phyloP scores from a whole-genome alignment of 2,888 invertebrate genomes.

The Troides aeacus region DNA sequence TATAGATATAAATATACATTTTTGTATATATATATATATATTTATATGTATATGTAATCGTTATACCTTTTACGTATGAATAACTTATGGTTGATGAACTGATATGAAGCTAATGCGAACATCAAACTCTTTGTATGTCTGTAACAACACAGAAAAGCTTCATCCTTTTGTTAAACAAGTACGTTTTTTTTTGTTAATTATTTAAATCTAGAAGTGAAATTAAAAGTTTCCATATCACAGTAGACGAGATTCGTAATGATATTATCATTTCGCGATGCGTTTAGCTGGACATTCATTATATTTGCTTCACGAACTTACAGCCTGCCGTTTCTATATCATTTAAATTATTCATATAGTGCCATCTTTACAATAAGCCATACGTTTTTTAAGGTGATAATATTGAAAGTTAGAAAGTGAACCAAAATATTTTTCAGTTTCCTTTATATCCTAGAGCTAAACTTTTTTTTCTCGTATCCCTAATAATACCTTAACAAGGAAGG shows the following conservation, averaged over 20 bases:
- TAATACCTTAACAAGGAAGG: conserved; percentile 28
- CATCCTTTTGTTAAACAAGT: not conserved
- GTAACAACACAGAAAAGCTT: not conserved
- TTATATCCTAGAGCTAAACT: not conserved
- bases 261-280: conserved; percentile 11
- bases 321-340: not conserved
- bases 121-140: not conserved
- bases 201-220: conserved; percentile 16
- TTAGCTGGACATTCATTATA: conserved; percentile 4
- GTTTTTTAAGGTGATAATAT: not conserved
- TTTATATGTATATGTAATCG: not conserved
- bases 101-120: not conserved
- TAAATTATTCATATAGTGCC: not conserved
- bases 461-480: not conserved
- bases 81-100: not conserved
- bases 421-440: conserved; percentile 5
- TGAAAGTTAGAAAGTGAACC: not conserved
- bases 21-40: too few relatives aligned
- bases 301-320: conserved; percentile 1
- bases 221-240: conserved; percentile 49
- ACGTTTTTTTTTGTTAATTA: not conserved
- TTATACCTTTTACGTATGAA: not conserved
- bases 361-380: not conserved
- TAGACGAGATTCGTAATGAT: conserved; percentile 43
- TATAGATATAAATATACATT: too few relatives aligned